These are phyloP conservation scores for Trachurus trachurus DNA, from an alignment of 2,797 vertebrate genomes.

Conservation along the genomic window DNA sequence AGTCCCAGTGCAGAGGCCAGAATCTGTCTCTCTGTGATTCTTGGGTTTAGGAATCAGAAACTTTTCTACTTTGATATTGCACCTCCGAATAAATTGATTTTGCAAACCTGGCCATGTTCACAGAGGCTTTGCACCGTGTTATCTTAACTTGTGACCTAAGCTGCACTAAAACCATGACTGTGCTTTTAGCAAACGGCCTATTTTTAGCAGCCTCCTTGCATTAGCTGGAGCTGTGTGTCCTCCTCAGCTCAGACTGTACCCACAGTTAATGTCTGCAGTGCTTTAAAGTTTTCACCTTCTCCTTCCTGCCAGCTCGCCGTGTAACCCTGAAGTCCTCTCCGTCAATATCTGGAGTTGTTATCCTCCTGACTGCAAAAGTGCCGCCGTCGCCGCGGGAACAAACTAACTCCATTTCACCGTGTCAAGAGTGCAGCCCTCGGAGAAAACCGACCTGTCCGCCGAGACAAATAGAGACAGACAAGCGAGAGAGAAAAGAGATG, in stretches of 20 bases:
- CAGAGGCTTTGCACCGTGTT: neutral
- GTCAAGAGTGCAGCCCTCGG: constrained; percentile 74
- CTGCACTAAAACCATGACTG: neutral
- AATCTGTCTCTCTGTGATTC: no score
- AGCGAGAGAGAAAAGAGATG: constrained; percentile 60
- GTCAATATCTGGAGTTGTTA: constrained; percentile 71
- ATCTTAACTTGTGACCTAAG: neutral
- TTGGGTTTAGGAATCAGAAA: no score
- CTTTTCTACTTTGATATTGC: no score
- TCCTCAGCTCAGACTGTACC: neutral
- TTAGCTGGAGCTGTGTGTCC: neutral
- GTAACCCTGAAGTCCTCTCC: constrained; percentile 62
- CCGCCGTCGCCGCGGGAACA: constrained; percentile 67
- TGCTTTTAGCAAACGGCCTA: neutral
- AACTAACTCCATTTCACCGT: constrained; percentile 75
- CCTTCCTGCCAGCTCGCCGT: constrained; percentile 26
- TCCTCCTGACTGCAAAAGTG: constrained; percentile 71
- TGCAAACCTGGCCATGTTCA: neutral
- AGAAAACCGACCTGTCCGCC: constrained; percentile 77
- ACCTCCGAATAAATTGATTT: no score
- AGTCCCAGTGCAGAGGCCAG: no score
- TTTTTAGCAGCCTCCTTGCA: neutral
- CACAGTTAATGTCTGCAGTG: constrained; percentile 32
- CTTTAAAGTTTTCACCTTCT: constrained; percentile 35
- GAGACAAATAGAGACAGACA: constrained; percentile 83